Evolutionary conservation across 2,113 vertebrate genomes (phyloP).

Genomic region (Aepyceros melampus): DNA sequence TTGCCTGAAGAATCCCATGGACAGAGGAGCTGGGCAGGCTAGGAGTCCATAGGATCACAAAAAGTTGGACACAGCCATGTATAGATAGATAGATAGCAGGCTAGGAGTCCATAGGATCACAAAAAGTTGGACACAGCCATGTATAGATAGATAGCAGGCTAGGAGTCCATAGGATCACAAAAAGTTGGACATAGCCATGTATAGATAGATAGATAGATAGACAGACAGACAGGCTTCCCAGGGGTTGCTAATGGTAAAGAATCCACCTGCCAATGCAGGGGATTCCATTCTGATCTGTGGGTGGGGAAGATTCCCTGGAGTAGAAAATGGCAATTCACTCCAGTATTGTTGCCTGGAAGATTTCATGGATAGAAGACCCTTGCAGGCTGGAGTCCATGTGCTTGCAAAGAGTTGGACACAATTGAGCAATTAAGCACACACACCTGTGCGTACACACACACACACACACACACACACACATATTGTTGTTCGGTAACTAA

Average conservation of each 20-base stretch:
- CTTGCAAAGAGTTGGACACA: background rate
- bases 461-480: background rate
- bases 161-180: too few relatives aligned
- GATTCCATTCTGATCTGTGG: background rate
- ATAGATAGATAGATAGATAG: background rate
- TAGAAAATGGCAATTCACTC: background rate
- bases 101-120: background rate
- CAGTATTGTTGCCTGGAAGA: background rate
- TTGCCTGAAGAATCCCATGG: background rate
- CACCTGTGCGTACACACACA: fast-evolving
- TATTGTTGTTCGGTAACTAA: background rate
- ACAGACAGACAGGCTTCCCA: background rate
- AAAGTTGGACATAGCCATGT: background rate
- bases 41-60: background rate
- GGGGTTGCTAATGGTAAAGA: background rate
- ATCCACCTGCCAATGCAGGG: background rate
- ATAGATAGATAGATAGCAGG: background rate
- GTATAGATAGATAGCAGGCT: background rate
- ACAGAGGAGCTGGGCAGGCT: background rate
- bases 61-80: too few relatives aligned
- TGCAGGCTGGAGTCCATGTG: background rate
- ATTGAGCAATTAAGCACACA: background rate
- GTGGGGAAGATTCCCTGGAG: background rate
- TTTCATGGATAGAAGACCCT: background rate
- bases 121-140: too few relatives aligned